These are phyloP conservation scores for Colaptes auratus DNA, from an alignment of 2,113 vertebrate species.

Conservation along the genomic window DNA sequence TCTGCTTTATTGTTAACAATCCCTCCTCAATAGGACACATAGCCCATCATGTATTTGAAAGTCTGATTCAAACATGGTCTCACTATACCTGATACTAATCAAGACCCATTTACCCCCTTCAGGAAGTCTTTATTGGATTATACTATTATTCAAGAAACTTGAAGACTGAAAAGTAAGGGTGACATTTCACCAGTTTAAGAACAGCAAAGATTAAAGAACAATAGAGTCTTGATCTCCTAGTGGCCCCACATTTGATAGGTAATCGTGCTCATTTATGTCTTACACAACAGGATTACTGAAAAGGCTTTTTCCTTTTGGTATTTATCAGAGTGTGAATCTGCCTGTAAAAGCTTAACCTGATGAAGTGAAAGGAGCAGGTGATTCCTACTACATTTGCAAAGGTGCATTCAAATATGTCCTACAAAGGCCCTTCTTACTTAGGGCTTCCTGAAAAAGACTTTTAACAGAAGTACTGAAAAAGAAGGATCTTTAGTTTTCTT, in stretches of 20 bases:
- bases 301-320: neutral
- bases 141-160: neutral
- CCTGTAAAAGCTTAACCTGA: neutral
- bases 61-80: neutral
- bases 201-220: neutral
- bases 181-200: neutral
- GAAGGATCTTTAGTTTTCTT: neutral
- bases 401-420: neutral
- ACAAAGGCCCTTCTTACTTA: neutral
- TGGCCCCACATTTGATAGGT: neutral
- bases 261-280: too few species aligned
- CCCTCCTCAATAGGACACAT: neutral
- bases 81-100: neutral
- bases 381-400: neutral
- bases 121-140: neutral
- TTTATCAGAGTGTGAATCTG: neutral
- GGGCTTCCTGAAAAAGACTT: neutral
- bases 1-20: neutral
- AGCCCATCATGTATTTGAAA: neutral
- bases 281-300: neutral
- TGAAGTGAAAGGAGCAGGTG: neutral
- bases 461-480: neutral
- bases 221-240: neutral
- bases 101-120: fast-evolving
- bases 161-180: neutral